Base-by-base conservation (phyloP, 2,888 invertebrate species). In the Euproctis similis region DNA sequence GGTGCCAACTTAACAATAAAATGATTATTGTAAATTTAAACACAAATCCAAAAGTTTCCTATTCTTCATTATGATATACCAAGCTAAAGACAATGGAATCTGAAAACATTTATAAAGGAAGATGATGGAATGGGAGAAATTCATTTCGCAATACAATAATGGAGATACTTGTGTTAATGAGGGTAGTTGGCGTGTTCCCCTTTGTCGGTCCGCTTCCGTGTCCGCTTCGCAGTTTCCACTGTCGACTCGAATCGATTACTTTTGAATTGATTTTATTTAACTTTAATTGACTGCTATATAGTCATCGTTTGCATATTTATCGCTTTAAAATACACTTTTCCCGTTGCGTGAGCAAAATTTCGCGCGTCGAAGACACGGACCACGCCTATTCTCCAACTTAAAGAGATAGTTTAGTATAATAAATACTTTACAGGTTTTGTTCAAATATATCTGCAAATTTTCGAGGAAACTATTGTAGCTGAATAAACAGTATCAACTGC, bases 131-230 rank as follows among this genome's bases (percentile, higher is more conserved):
- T n/a, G 14, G 45, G 46, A 43, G 51, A 46, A 55, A 59, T 59
- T 59, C 57, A 59, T 57, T 59, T 48, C 51, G 40, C 37, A 38
- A 45, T 52, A 53, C 53, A 56, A 49, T 51, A 51, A 46, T 45
- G 44, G 26, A 39, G 52, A 52, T 53, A 43, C 53, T 54, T 50
- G 50, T 39, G 47, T 50, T 50, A 50, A 50, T 46, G 49, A 50
- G 39, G 46, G 49, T 49, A 46, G 42, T 50, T 50, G 26, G 8
- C 28, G 14, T 28, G 11, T 21, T 28, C 39, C 39, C 39, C 42
- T 45, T 46, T 46, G 42, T 38, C 23, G 28, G 36, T 23, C 31
- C 45, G 36, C 41, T 40, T 31, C 24, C 30, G 24, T 25, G 23
- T 24, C 30, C n/a, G n/a, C n/a, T n/a, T n/a, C n/a, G n/a, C n/a